Percentiles rank a stretch among this genome's conserved stretches.
Conservation (phyloP, 2,888 invertebrate species). For the Melanargia galathea region DNA sequence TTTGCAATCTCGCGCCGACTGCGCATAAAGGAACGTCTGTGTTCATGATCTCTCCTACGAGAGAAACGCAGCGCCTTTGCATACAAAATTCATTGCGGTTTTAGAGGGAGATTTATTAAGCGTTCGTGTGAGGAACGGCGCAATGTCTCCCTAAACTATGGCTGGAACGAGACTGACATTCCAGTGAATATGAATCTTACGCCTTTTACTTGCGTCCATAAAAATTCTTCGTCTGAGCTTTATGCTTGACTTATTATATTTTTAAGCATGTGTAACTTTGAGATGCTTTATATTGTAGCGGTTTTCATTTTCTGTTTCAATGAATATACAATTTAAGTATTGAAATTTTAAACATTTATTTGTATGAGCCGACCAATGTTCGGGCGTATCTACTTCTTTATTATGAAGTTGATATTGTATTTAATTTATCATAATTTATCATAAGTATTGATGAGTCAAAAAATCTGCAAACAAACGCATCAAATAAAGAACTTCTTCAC, state of each 20-base stretch:
- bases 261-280: slow-evolving; percentile 37
- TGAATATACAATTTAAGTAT: neutral
- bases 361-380: neutral
- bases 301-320: slow-evolving; percentile 12
- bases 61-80: slow-evolving; percentile 54
- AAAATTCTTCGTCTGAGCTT: slow-evolving; percentile 59
- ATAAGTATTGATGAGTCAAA: too few relatives aligned
- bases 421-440: too few relatives aligned
- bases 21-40: slow-evolving; percentile 55
- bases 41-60: slow-evolving; percentile 47
- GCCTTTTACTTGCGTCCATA: slow-evolving; percentile 52
- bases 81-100: slow-evolving; percentile 64
- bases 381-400: neutral
- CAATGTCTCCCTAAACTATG: slow-evolving; percentile 65
- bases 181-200: slow-evolving; percentile 58
- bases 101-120: slow-evolving; percentile 63
- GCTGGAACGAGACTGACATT: slow-evolving; percentile 50
- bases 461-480: too few relatives aligned
- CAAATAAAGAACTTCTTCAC: too few relatives aligned
- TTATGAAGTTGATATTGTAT: too few relatives aligned
- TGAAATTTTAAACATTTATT: slow-evolving; percentile 1
- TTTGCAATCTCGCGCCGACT: slow-evolving; percentile 48
- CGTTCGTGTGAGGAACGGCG: slow-evolving; percentile 64
- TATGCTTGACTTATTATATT: slow-evolving; percentile 43
- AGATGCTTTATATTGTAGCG: slow-evolving; percentile 17